Percentiles rank a stretch among this genome's conserved stretches.
Conservation (phyloP, 2,888 invertebrate species). For the Phasia obesa region DNA sequence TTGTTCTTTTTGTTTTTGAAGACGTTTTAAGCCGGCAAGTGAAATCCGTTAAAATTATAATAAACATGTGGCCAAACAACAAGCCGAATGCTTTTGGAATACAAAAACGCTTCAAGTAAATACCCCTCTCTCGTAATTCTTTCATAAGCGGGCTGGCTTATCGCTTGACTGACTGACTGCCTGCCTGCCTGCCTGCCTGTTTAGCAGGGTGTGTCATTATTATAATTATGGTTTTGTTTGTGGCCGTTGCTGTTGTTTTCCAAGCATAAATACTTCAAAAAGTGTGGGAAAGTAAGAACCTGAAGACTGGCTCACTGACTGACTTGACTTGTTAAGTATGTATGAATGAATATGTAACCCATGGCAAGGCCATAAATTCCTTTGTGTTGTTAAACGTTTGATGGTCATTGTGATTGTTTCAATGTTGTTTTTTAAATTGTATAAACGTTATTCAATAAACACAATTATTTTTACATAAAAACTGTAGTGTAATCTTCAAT, state of each 20-base stretch:
- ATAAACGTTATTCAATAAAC: conserved; percentile 1
- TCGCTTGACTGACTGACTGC: conserved; percentile 45
- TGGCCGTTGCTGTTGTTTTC: conserved; percentile 37
- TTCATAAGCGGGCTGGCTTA: conserved; percentile 38
- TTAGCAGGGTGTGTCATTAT: conserved; percentile 64
- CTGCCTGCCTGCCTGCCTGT: conserved; percentile 23
- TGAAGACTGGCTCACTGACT: conserved; percentile 71
- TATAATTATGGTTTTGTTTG: conserved; percentile 34
- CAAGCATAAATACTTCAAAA: conserved; percentile 50
- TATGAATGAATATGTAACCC: conserved; percentile 54
- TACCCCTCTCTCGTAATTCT: conserved; percentile 36
- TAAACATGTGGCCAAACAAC: conserved; percentile 63
- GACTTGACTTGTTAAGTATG: conserved; percentile 17
- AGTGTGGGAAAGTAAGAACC: conserved; percentile 75
- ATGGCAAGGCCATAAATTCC: conserved; percentile 71
- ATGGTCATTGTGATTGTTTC: conserved; percentile 34
- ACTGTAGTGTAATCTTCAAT: conserved; percentile 44
- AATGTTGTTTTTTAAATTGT: conserved; percentile 42
- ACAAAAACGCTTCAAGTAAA: conserved; percentile 33
- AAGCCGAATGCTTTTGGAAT: conserved; percentile 61
- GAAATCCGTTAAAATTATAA: conserved; percentile 67
- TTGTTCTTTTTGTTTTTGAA: conserved; percentile 5
- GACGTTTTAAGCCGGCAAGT: conserved; percentile 31
- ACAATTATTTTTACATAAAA: conserved; percentile 3
- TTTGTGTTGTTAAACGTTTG: conserved; percentile 56